A percentile compares a stretch with the other conserved stretches of the same genome.
These are phyloP conservation scores for Xestia sexstrigata DNA, from an alignment of 2,888 invertebrate genomes.

Conservation along the genomic window DNA sequence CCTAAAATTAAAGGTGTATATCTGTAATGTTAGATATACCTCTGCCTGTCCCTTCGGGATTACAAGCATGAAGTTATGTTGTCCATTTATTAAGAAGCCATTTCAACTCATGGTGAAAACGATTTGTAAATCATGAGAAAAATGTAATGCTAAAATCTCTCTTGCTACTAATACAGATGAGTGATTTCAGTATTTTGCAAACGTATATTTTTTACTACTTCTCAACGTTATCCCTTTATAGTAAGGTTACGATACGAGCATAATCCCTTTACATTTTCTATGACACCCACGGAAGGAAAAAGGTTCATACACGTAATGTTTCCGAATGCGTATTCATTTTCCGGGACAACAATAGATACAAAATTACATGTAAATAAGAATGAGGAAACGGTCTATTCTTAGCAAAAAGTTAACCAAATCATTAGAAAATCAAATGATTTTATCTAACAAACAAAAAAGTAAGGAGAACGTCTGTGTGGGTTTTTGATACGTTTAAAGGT, in stretches of 20 bases:
- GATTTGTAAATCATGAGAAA: not conserved
- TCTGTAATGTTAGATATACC: too few species aligned
- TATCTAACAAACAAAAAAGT: not conserved
- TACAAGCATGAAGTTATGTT: not conserved
- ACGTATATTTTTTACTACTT: not conserved
- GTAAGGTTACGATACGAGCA: not conserved
- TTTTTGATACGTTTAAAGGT: conserved; percentile 2
- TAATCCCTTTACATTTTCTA: not conserved
- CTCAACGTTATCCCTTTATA: not conserved
- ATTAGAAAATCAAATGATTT: not conserved
- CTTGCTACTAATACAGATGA: not conserved
- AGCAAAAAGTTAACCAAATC: not conserved
- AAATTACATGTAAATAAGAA: not conserved
- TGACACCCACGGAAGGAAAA: not conserved
- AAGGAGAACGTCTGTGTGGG: not conserved
- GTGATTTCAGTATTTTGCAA: not conserved
- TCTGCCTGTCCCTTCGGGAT: not conserved
- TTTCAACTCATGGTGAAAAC: not conserved
- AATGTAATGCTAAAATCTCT: not conserved
- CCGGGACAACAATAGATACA: not conserved
- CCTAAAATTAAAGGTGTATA: too few species aligned
- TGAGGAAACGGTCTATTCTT: not conserved
- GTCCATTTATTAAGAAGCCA: not conserved
- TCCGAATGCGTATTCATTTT: not conserved
- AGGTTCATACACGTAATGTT: not conserved